Percentiles rank a stretch among this genome's conserved stretches.
These are phyloP conservation scores for Cherax quadricarinatus DNA, from an alignment of 1,140 invertebrate genomes.

Conservation along the genomic window DNA sequence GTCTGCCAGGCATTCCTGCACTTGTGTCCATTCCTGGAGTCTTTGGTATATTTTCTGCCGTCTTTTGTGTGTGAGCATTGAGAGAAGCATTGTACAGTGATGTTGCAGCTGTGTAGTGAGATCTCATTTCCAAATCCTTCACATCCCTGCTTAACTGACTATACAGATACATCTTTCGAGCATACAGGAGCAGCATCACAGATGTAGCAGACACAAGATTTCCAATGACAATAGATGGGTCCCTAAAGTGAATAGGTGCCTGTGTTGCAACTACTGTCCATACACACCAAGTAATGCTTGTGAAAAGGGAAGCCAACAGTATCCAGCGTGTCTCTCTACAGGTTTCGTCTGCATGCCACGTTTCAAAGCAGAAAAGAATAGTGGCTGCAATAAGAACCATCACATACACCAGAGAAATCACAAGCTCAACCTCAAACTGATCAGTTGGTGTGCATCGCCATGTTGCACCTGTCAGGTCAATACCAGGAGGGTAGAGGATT, in stretches of 20 bases:
- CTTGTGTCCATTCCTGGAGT: slow-evolving; percentile 27
- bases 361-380: slow-evolving; percentile 76
- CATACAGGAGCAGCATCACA: slow-evolving; percentile 74
- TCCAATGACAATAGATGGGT: slow-evolving; percentile 74
- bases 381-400: slow-evolving; percentile 78
- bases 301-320: slow-evolving; percentile 76
- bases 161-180: slow-evolving; percentile 67
- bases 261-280: slow-evolving; percentile 77
- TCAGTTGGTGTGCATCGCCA: slow-evolving; percentile 75
- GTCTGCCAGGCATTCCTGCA: slow-evolving; percentile 57
- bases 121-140: slow-evolving; percentile 69
- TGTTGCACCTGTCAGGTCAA: slow-evolving; percentile 66
- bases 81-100: slow-evolving; percentile 70
- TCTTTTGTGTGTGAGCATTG: slow-evolving; percentile 56
- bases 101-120: slow-evolving; percentile 69
- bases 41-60: neutral
- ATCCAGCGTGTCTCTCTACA: slow-evolving; percentile 78
- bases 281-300: slow-evolving; percentile 76
- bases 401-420: slow-evolving; percentile 78
- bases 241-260: slow-evolving; percentile 74
- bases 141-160: slow-evolving; percentile 65
- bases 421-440: slow-evolving; percentile 77
- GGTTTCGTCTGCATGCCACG: slow-evolving; percentile 76
- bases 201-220: slow-evolving; percentile 73
- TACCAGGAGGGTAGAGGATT: slow-evolving; percentile 76